These are phyloP conservation scores for Brenthis ino DNA, from an alignment of 2,888 invertebrate species.

Conservation along the genomic window DNA sequence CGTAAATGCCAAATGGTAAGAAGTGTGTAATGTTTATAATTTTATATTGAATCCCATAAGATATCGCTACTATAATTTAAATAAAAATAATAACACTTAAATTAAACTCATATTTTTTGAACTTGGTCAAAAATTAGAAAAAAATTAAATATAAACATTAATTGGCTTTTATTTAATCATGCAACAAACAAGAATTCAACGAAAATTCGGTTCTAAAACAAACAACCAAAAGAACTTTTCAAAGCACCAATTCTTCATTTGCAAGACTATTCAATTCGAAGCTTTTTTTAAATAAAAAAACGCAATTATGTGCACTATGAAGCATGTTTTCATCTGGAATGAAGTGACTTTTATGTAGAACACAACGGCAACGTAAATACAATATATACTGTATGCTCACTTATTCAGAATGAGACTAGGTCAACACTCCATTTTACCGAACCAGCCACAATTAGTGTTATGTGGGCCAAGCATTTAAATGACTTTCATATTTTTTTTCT, in stretches of 20 bases:
- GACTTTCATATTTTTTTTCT: constrained; percentile 35
- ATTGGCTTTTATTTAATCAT: too few relatives aligned
- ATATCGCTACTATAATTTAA: too few relatives aligned
- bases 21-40: too few relatives aligned
- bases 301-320: constrained; percentile 31
- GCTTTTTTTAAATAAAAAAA: constrained; percentile 23
- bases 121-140: too few relatives aligned
- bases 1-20: too few relatives aligned
- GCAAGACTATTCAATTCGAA: neutral
- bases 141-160: too few relatives aligned
- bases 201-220: neutral
- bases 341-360: constrained; percentile 41
- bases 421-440: constrained; percentile 38
- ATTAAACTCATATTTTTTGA: too few relatives aligned
- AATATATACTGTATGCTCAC: constrained; percentile 40
- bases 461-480: constrained; percentile 38
- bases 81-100: too few relatives aligned
- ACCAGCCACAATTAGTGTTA: constrained; percentile 38
- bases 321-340: constrained; percentile 39
- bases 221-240: neutral
- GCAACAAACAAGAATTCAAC: too few relatives aligned
- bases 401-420: constrained; percentile 40
- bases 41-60: too few relatives aligned
- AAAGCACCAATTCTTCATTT: neutral
- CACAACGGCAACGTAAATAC: constrained; percentile 42